A percentile compares a stretch with the other conserved stretches of the same genome.
Conservation (phyloP, 1,140 invertebrate species). For the Euborellia annulipes region DNA sequence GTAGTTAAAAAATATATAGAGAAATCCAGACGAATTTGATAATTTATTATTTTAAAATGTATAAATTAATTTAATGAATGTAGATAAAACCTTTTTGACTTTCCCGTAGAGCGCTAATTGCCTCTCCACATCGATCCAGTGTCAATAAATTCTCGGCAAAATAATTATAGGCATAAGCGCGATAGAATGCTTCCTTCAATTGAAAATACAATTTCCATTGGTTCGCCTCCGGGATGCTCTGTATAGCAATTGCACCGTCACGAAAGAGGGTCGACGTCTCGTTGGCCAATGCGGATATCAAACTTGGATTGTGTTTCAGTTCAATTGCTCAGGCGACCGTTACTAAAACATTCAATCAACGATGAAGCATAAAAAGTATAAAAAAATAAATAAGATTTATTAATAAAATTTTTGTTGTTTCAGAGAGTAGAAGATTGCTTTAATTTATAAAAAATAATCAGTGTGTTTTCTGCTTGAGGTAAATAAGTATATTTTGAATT, state of each 20-base stretch:
- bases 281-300: conserved; percentile 47
- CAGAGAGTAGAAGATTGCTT: no score
- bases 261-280: conserved; percentile 49
- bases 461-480: no score
- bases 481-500: no score
- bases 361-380: no score
- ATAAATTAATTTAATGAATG: no score
- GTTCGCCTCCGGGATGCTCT: conserved; percentile 35
- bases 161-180: conserved; percentile 48
- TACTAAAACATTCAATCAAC: no score
- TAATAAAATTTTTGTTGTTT: no score
- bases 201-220: conserved; percentile 57
- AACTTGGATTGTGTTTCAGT: conserved; percentile 43
- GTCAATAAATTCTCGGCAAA: conserved; percentile 44
- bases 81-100: conserved; percentile 39
- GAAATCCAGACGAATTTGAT: no score
- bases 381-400: no score
- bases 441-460: no score
- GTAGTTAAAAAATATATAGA: no score
- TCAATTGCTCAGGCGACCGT: conserved; percentile 55
- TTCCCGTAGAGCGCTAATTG: conserved; percentile 45
- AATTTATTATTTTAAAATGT: no score
- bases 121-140: conserved; percentile 55
- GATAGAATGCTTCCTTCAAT: conserved; percentile 46
- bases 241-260: conserved; percentile 40